Base-by-base conservation (phyloP, 2,888 invertebrate species). In the Chydorus sphaericus region DNA sequence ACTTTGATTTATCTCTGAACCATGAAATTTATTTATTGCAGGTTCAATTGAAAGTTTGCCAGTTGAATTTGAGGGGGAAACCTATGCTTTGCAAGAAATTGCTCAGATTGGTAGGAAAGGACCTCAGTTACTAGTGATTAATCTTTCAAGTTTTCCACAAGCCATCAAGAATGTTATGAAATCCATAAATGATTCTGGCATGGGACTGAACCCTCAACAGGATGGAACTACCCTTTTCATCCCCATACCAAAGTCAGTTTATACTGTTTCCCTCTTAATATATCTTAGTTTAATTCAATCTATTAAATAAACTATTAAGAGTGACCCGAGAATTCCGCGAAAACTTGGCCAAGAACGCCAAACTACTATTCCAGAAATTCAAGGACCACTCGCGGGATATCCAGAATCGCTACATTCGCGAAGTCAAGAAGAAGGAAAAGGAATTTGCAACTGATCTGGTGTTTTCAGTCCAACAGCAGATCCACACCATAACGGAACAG, bases 281-380 rank as follows among this genome's bases (percentile, higher is more conserved):
- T 33, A 4, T 37, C 14, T 51, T 26, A 33, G 3, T 48, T 16
- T 16, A 3, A 51, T 51, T 39, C 16, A 7, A 7, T 10, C 38
- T 8, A 31, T 30, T 51, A 31, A 33, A 11, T 52, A 61, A 58
- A 60, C 56, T 56, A 66, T 66, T 50, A 64, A 79, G 80, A 70
- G 85, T 97, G 0, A 94, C 96, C 0, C 85, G 85, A 67, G 94
- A 97, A 68, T 86, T 93, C 66, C 76, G 96, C 61, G 93, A 94
- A 71, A 78, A 77, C 58, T 73, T 97, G 58, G 82, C 87, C 0
- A 91, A 89, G 71, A 87, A 82, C 75, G 93, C 94, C 0, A 92
- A 89, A 71, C 73, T 75, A 1, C 65, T 90, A 53, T 89, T 81
- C 66, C 77, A 85, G 4, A 86, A 85, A 68, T 83, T 85, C 61